Conservation (phyloP, 2,888 invertebrate genomes). For the Invenusta paracnida region DNA sequence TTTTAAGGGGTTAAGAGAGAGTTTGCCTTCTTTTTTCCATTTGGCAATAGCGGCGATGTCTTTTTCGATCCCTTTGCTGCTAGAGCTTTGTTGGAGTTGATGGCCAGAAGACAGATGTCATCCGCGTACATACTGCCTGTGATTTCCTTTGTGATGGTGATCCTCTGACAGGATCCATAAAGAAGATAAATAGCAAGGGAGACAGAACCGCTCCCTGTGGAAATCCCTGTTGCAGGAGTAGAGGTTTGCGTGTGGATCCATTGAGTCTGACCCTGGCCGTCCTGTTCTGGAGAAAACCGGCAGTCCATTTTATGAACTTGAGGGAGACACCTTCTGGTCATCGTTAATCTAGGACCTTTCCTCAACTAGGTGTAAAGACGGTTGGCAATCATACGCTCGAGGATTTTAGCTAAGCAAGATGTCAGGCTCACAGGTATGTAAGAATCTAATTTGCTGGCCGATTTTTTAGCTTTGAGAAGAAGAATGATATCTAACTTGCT, state of each 20-base stretch:
- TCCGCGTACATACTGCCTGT: neutral
- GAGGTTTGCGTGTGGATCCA: neutral
- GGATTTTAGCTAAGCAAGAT: neutral
- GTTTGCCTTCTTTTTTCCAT: slow-evolving; percentile 8
- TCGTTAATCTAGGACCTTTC: neutral
- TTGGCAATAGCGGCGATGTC: neutral
- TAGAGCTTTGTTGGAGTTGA: neutral
- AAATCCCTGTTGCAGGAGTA: neutral
- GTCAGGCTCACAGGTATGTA: neutral
- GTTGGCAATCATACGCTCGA: neutral
- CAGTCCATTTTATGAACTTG: slow-evolving; percentile 3
- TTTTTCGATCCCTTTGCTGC: neutral
- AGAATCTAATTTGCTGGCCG: neutral
- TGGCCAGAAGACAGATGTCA: neutral
- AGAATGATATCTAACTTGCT: neutral
- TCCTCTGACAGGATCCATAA: neutral
- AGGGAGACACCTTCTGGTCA: neutral
- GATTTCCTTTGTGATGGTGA: neutral
- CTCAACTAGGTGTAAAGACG: neutral
- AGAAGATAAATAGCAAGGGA: neutral
- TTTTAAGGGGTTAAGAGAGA: neutral
- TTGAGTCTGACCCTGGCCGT: neutral
- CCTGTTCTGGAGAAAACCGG: neutral
- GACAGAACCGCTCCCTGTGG: neutral
- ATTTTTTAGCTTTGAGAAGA: neutral